phyloP scores from a whole-genome alignment of 2,113 vertebrate species.

The Rhizomys pruinosus region DNA sequence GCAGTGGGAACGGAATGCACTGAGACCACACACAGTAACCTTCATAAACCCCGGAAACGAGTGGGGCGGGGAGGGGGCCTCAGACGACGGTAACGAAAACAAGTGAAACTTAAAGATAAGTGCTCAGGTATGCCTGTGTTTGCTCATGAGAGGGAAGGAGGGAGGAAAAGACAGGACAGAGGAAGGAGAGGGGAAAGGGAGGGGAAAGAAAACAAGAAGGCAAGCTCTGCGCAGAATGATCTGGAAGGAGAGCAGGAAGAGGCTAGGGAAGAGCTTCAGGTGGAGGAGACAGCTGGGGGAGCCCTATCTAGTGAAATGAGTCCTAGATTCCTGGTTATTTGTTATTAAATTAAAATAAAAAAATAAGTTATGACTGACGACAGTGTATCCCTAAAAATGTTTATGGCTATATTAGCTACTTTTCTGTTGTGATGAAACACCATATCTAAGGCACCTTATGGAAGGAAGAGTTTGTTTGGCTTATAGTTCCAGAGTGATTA shows the following conservation, averaged over 20 bases:
- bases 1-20: slow-evolving; percentile 15
- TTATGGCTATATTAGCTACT: neutral
- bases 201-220: too few species aligned
- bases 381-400: neutral
- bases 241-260: too few species aligned
- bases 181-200: accelerated
- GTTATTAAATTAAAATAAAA: neutral
- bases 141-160: neutral
- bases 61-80: neutral
- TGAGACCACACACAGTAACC: neutral
- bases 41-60: slow-evolving; percentile 28
- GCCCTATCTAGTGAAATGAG: neutral
- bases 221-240: neutral
- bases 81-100: neutral
- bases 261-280: neutral
- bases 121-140: neutral
- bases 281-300: neutral
- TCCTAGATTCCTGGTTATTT: neutral
- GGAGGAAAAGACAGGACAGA: accelerated
- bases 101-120: neutral
- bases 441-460: too few species aligned
- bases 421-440: too few species aligned
- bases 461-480: too few species aligned
- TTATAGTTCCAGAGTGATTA: too few species aligned
- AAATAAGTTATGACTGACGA: neutral